Percentiles rank a stretch among this genome's conserved stretches.
phyloP scores from a whole-genome alignment of 2,888 invertebrate genomes.

The Neoitamus cyanurus region DNA sequence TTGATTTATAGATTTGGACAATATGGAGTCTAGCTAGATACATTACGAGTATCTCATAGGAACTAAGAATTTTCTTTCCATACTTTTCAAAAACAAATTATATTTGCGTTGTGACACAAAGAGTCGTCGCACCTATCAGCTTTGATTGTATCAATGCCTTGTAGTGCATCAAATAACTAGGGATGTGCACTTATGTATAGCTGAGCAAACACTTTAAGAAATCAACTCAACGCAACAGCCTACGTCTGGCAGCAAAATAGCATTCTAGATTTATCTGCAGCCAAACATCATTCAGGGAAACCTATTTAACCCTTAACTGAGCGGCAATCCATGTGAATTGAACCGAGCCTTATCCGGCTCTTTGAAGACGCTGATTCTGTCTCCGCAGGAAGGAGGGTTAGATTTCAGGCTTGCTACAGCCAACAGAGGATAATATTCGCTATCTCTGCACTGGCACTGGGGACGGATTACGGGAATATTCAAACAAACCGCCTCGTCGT shows the following conservation, averaged over 20 bases:
- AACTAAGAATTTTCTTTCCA: too few species aligned
- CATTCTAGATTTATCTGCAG: not conserved
- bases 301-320: constrained; percentile 18
- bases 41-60: too few species aligned
- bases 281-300: not conserved
- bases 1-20: too few species aligned
- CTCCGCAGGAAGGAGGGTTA: not conserved
- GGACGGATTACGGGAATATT: not conserved
- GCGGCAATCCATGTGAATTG: constrained; percentile 1
- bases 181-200: too few species aligned
- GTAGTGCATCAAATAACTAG: too few species aligned
- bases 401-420: not conserved
- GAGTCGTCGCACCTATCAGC: too few species aligned
- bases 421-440: not conserved
- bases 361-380: not conserved
- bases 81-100: too few species aligned
- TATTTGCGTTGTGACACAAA: too few species aligned
- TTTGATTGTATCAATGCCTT: too few species aligned
- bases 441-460: not conserved
- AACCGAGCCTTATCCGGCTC: not conserved
- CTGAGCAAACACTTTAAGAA: too few species aligned
- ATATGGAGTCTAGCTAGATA: too few species aligned
- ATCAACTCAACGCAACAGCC: not conserved
- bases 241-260: not conserved
- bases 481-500: not conserved